Base-by-base conservation (phyloP, 1,140 invertebrate genomes). In the Panagrolaimus sp. region DNA sequence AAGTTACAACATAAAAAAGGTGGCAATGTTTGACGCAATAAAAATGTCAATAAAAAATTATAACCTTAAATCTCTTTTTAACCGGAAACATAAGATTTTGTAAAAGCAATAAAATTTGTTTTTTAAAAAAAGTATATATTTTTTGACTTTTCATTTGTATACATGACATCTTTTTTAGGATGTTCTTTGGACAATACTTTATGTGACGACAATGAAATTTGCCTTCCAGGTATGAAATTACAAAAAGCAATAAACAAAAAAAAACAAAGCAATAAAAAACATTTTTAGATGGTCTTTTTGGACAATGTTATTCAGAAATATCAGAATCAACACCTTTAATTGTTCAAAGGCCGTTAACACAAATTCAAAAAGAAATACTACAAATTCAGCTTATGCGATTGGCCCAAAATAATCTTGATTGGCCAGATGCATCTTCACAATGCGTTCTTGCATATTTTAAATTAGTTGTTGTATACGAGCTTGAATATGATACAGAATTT, bases 391-490 rank as follows among this genome's bases (percentile, higher is more conserved):
- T 77, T 47, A 64, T 31, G 8, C 23, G 70, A 38, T 63, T 79
- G 51, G 72, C 77, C 4, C 31, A 76, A 27, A 31, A 65, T 27
- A 74, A 73, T 13, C 53, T 78, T 5, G 71, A 77, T 61, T 77
- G 75, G 75, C 73, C 73, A 45, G 51, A 78, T 63, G 73, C 77
- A 9, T 44, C 65, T 5, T 46, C 75, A 45, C 75, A 77, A 63
- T 77, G 75, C 31, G 65, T 78, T 48, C 53, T 77, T 16, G 73
- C 75, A 20, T 77, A 77, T 38, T 77, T 78, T 61, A 77, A 77
- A 44, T 47, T 77, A 16, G 38, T 66, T 13, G 57, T 74, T 25
- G 65, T 65, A 11, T 78, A 75, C 47, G 63, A 73, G 8, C 44
- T 77, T 5, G 65, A 72, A 31, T 77, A 77, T 64, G 75, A 77